Conservation (phyloP, 2,113 vertebrate genomes). For the Chaetura pelagica region DNA sequence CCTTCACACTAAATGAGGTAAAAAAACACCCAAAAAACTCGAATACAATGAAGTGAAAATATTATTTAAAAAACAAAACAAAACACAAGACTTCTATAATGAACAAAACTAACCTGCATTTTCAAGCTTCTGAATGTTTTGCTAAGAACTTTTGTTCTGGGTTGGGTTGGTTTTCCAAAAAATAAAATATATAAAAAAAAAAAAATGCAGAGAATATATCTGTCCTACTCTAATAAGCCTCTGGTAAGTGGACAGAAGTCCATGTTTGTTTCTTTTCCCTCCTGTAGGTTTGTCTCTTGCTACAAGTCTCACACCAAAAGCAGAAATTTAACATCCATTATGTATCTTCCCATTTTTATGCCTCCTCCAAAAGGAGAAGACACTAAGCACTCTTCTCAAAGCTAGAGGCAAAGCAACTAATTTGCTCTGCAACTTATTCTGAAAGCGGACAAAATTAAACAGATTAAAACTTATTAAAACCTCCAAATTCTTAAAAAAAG, state of each 20-base stretch:
- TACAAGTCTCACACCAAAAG: neutral
- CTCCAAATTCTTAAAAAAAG: neutral
- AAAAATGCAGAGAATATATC: neutral
- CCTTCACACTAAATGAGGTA: neutral
- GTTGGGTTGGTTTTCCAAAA: neutral
- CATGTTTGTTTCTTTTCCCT: neutral
- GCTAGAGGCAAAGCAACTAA: neutral
- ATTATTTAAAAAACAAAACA: neutral
- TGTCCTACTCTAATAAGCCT: neutral
- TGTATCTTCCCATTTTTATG: neutral
- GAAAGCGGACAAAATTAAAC: neutral
- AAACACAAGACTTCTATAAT: too few species aligned
- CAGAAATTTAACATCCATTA: neutral
- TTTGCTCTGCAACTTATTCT: neutral
- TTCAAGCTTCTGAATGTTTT: neutral
- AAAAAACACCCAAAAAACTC: neutral
- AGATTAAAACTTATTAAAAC: neutral
- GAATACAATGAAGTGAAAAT: neutral
- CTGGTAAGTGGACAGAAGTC: fast-evolving
- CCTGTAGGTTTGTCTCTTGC: neutral
- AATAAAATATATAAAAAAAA: too few species aligned
- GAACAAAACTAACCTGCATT: neutral
- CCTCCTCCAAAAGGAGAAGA: neutral
- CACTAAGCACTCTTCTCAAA: neutral
- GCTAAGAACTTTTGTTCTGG: neutral